Evolutionary conservation across 2,797 vertebrate species (phyloP), one percentile per base, ranked within the genome.

Genomic region (Chelonia mydas): DNA sequence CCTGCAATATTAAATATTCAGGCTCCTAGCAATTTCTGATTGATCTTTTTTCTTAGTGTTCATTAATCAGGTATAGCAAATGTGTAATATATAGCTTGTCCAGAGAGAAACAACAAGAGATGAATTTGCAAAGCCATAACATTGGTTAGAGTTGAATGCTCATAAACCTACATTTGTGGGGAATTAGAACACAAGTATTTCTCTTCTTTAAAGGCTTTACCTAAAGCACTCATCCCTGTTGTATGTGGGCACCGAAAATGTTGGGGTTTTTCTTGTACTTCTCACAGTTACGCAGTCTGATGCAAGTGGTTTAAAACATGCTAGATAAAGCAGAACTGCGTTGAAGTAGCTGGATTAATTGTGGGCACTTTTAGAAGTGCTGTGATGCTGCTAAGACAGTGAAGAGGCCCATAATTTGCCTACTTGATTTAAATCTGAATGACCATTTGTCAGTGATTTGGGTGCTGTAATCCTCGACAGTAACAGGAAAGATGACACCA

Each of bases 121-220:
- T 2, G 78, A 65, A 76, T 83, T 61, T 83, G 41, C 23, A 19
- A 17, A 80, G 65, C 50, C 11, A 47, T 27, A 78, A 2, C 31
- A 61, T 33, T 5, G 59, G 55, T 91, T 88, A 76, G 37, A 94
- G 92, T 59, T 54, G 5, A 89, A 88, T 11, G 3, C n/a, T 45
- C 84, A 82, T 82, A 95, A 96, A 91, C 27, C 31, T 90, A n/a
- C 11, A 61, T 25, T 54, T 89, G 78, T n/a, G n/a, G 81, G 28
- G 92, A 94, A 88, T 53, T 0, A 27, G 77, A 76, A 86, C 86
- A 57, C 51, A 88, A 81, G 1, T 77, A 59, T 88, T 91, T 90
- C 11, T 45, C 59, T 92, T 54, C 50, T 33, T 82, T 7, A 91
- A 88, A 23, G 11, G 17, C n/a, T 2, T n/a, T 95, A 27, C 53